Evolutionary conservation across 2,113 vertebrate genomes (phyloP), one percentile per base, ranked within the genome.

Genomic region (Pollimyrus isidori): DNA sequence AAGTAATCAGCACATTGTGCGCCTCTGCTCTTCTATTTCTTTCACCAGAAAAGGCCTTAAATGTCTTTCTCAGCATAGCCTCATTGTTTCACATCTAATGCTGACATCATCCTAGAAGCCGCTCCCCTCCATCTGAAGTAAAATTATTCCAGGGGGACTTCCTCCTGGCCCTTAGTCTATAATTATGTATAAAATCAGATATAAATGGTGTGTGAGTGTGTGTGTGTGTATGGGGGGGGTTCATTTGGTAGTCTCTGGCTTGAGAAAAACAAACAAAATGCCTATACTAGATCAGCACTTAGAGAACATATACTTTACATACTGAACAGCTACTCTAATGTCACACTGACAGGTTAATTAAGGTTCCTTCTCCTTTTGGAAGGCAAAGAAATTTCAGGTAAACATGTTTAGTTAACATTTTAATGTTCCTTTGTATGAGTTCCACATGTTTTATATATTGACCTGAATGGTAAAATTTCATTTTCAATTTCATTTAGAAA

Each of bases 291-390:
- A 76, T 76, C 19, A 76, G 9, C 30, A 76, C 6, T 76, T 30
- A 15, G 53, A 39, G 69, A 73, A 89, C 86, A 89, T 92, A 90
- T 92, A 76, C 15, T 35, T 76, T 76, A 76, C 15, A 76, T 76
- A 17, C 35, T 76, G 7, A 76, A 39, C 30, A 76, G 26, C 35
- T 17, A 17, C 69, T 76, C 13, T 17, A 76, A 76, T 76, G 26
- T 39, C 92, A 89, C 86, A 91, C 39, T 92, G 93, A 92, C 93
- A 93, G 91, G 92, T 92, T 93, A 93, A 94, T 95, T 93, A 93
- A 90, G 87, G 69, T 3, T 48, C 87, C n/a, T 83, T 88, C 39
- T 88, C 19, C 3, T 62, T 39, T 35, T 86, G 56, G 73, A 89
- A 89, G 65, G 23, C 35, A 88, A 86, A 56, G 85, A 13, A 76